Evolutionary conservation across 2,888 invertebrate genomes (phyloP).

Genomic region (Tiliacea citrago): DNA sequence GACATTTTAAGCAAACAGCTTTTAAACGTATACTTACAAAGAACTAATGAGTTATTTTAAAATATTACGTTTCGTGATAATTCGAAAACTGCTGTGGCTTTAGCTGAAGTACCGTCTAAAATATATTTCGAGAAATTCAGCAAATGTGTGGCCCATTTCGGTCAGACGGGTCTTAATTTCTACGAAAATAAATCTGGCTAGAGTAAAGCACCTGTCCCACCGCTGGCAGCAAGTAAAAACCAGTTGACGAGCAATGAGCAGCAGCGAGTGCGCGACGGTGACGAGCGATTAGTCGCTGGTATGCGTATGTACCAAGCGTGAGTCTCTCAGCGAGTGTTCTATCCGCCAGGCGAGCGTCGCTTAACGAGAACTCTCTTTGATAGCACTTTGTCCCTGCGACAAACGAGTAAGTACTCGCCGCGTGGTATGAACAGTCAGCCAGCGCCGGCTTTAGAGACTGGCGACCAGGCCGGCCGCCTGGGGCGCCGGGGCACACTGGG

Average conservation of each 20-base stretch:
- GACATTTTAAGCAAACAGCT: not conserved
- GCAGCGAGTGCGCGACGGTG: not conserved
- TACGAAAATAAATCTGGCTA: constrained; percentile 4
- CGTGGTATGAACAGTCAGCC: not conserved
- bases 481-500: no score
- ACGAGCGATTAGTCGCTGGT: not conserved
- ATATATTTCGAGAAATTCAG: constrained; percentile 1
- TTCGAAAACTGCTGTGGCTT: not conserved
- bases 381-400: not conserved
- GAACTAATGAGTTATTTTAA: not conserved
- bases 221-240: no score
- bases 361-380: not conserved
- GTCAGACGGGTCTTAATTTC: not conserved
- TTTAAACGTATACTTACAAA: not conserved
- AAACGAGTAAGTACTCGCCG: not conserved
- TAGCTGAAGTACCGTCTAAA: not conserved
- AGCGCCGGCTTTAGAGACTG: no score
- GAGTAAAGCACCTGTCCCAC: no score
- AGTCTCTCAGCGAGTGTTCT: not conserved
- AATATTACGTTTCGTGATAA: not conserved
- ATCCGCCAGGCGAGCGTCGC: not conserved
- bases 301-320: not conserved
- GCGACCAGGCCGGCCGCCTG: no score
- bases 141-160: not conserved
- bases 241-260: no score